phyloP scores from a whole-genome alignment of 1,140 invertebrate genomes.

The Elysia chlorotica region DNA sequence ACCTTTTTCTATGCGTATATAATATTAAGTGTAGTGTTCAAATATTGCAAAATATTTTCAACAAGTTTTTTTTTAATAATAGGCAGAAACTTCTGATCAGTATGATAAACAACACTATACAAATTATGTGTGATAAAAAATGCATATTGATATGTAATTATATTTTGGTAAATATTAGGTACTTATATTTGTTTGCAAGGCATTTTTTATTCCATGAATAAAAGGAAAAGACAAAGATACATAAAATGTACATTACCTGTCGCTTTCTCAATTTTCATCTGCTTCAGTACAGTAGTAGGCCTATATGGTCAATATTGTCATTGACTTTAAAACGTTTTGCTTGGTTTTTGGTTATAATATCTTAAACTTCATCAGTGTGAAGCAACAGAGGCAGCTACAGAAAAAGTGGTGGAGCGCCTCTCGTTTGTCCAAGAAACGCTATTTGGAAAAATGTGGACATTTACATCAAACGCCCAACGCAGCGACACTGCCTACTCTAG shows the following conservation, averaged over 20 bases:
- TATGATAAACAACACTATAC: background rate
- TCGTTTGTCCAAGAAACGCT: constrained; percentile 70
- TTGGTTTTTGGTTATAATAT: background rate
- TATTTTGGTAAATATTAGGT: background rate
- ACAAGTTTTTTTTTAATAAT: too few relatives aligned
- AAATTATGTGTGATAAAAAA: background rate
- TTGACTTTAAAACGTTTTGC: background rate
- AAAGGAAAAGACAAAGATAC: background rate
- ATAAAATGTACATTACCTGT: background rate
- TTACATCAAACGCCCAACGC: constrained; percentile 65
- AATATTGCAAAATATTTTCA: background rate
- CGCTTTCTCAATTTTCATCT: background rate
- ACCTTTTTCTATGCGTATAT: background rate
- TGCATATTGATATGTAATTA: background rate
- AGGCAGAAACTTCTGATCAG: background rate
- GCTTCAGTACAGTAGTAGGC: too few relatives aligned
- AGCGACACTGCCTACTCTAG: constrained; percentile 73
- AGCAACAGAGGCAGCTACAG: constrained; percentile 62
- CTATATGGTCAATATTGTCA: background rate
- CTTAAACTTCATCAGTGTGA: constrained; percentile 25
- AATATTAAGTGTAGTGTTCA: background rate
- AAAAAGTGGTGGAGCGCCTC: constrained; percentile 64
- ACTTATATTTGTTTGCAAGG: background rate
- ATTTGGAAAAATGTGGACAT: constrained; percentile 66
- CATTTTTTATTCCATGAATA: background rate